Evolutionary conservation across 2,113 vertebrate species (phyloP), one percentile per base, ranked within the genome.

Genomic region (Gobius niger): DNA sequence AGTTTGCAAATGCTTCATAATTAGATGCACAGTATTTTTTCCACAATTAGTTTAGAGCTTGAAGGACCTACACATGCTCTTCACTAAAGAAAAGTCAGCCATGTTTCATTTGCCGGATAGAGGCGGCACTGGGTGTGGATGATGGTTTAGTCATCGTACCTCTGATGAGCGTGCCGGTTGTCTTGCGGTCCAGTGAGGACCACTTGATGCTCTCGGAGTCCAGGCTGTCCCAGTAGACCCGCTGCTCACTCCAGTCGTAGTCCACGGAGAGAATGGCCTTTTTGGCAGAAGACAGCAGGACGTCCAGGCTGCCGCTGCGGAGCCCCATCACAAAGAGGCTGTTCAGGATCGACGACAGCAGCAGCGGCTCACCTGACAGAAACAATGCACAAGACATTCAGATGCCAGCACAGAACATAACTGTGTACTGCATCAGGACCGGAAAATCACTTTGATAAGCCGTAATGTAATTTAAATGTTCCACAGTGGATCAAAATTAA

Each of bases 161-260:
- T 94, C 89, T 93, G 56, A 96, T 88, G 10, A 97, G 44, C 0
- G 90, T 95, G 65, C 95, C 96, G 63, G 84, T 93, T 72, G 87
- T 89, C 76, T 91, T 92, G 0, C 82, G 88, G 76, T 88, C 83
- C 18, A 96, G 73, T 2, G 89, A 90, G 10, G 93, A 93, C 96
- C 97, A 99, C 44, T 85, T 90, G 67, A 98, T 95, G 67, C 88
- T 92, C 18, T 95, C 91, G 0, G 90, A 85, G 75, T 91, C 88
- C 9, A 94, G 81, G 54, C 92, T 93, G 76, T 93, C 89, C 96
- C 96, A 99, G 78, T 93, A 98, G 49, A 96, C 56, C 54, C 89
- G 95, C 72, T 92, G 91, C 3, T 95, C 92, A 65, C 75, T 78
- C 86, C 93, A 91, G 78, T 97, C 95, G 13, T 96, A 98, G 89